phyloP scores from a whole-genome alignment of 2,797 vertebrate species.

The Amniataba percoides region DNA sequence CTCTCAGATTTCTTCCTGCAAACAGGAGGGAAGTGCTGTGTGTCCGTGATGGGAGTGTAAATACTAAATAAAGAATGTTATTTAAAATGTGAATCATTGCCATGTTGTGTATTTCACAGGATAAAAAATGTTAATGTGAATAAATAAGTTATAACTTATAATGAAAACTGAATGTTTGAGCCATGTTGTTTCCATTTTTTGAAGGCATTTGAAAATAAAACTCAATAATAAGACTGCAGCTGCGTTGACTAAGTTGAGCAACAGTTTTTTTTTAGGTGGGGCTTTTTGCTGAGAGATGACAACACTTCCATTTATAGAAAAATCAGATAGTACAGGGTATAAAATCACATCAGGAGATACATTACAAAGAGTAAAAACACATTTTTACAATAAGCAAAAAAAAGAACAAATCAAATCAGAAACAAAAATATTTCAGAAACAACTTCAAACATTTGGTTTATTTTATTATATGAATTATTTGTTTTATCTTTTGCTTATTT shows the following conservation, averaged over 20 bases:
- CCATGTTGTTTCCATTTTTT: constrained; percentile 66
- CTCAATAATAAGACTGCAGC: constrained; percentile 13
- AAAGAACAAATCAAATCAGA: neutral
- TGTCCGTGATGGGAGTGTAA: constrained; percentile 73
- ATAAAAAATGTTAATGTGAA: constrained; percentile 69
- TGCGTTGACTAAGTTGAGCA: neutral
- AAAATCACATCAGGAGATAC: too few species aligned
- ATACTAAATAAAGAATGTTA: constrained; percentile 83
- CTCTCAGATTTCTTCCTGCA: constrained; percentile 17
- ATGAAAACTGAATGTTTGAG: constrained; percentile 76
- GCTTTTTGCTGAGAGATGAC: neutral
- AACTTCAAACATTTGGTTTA: neutral
- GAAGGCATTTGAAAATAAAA: constrained; percentile 71
- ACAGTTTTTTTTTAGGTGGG: neutral
- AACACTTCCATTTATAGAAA: neutral
- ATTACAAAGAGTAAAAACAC: neutral
- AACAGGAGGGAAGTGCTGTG: neutral
- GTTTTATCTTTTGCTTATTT: neutral
- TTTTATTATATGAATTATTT: too few species aligned
- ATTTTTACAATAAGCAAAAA: neutral
- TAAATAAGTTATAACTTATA: constrained; percentile 82
- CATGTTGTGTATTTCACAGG: constrained; percentile 73
- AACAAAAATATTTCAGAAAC: neutral
- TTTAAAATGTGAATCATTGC: constrained; percentile 82
- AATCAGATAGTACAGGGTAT: neutral